Percentiles rank a stretch among this genome's conserved stretches.
phyloP scores from a whole-genome alignment of 1,140 invertebrate genomes.

The Cydia strobilella region DNA sequence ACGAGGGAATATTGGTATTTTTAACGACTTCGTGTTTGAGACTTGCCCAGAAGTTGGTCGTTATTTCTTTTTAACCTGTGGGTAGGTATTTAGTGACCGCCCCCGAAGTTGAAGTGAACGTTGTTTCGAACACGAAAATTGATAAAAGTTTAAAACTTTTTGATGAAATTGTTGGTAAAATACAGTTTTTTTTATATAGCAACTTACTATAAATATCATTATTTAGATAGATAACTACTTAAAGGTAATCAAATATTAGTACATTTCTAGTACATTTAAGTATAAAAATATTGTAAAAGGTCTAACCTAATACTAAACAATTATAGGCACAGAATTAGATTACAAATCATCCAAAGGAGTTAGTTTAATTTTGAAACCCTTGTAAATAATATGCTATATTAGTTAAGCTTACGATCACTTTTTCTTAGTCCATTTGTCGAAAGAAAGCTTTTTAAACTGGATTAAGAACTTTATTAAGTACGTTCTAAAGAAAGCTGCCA shows the following conservation, averaged over 20 bases:
- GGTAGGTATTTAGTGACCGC: conserved; percentile 19
- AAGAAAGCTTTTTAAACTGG: conserved; percentile 21
- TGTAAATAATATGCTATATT: background rate
- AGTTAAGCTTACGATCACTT: background rate
- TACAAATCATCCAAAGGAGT: background rate
- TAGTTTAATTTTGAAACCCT: background rate
- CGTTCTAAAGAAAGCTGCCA: conserved; percentile 9
- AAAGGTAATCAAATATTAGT: too few relatives aligned
- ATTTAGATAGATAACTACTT: too few relatives aligned
- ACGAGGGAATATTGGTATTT: conserved; percentile 28
- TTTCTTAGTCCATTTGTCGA: background rate
- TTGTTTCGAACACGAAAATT: conserved; percentile 17
- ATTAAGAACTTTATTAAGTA: conserved; percentile 19
- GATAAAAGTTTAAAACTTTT: conserved; percentile 14
- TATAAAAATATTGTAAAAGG: too few relatives aligned
- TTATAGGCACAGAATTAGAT: too few relatives aligned
- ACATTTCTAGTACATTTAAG: too few relatives aligned
- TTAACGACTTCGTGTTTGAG: conserved; percentile 20
- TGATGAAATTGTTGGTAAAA: background rate
- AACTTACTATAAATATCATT: background rate
- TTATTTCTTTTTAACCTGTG: conserved; percentile 30
- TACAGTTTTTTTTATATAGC: background rate
- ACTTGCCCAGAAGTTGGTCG: conserved; percentile 13
- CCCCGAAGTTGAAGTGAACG: background rate
- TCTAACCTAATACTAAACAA: too few relatives aligned